Percentiles rank a stretch among this genome's conserved stretches.
Evolutionary conservation across 2,797 vertebrate genomes (phyloP).

Genomic region (Anolis apletophallus): DNA sequence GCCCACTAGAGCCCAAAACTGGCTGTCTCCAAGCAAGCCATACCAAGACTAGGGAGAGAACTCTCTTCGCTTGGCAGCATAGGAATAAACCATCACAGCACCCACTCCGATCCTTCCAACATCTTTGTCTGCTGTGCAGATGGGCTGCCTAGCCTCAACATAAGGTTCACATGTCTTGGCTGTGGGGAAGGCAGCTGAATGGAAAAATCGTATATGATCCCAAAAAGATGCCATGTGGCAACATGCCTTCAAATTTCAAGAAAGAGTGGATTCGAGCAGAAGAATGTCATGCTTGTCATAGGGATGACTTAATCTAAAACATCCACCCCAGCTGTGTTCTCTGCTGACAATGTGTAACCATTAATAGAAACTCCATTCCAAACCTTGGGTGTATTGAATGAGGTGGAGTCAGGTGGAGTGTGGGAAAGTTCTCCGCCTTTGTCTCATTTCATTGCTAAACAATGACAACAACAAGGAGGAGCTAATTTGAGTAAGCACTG

Average conservation of each 20-base stretch:
- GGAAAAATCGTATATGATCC: background rate
- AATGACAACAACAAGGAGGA: background rate
- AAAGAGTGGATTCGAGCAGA: background rate
- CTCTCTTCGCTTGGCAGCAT: background rate
- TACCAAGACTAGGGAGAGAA: background rate
- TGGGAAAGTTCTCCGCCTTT: background rate
- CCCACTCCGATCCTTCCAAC: background rate
- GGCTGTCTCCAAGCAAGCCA: background rate
- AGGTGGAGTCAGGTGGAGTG: too few relatives aligned
- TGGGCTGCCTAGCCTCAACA: background rate
- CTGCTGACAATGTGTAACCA: background rate
- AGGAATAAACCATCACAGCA: background rate
- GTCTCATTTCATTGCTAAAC: background rate
- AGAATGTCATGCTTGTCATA: background rate
- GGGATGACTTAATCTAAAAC: background rate
- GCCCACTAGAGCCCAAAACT: too few relatives aligned
- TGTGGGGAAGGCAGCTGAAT: too few relatives aligned
- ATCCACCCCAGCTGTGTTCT: background rate
- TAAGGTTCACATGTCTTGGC: background rate
- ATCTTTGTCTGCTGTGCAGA: conserved; percentile 3
- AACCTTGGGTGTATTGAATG: background rate
- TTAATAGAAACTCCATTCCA: background rate
- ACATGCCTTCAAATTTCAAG: background rate
- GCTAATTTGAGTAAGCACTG: background rate
- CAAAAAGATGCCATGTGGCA: background rate